These are phyloP conservation scores for Musca vetustissima DNA, from an alignment of 1,140 invertebrate genomes.

Conservation along the genomic window DNA sequence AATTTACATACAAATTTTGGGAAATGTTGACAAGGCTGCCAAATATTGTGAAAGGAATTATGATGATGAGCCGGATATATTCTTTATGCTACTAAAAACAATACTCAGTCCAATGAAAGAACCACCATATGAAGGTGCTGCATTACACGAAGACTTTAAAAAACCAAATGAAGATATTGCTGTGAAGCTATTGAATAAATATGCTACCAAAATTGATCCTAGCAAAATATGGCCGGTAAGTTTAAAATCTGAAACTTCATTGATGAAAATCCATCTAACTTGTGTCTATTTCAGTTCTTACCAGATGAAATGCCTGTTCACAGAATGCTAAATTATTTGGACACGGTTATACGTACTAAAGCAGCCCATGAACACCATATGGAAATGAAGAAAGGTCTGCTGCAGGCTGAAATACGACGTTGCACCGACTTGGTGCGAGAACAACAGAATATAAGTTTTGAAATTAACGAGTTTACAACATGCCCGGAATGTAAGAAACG, in stretches of 20 bases:
- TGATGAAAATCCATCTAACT: too few relatives aligned
- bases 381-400: constrained; percentile 78
- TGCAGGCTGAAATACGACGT: constrained; percentile 81
- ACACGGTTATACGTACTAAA: constrained; percentile 73
- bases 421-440: constrained; percentile 77
- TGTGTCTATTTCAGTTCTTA: constrained; percentile 61
- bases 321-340: constrained; percentile 75
- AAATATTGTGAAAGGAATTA: constrained; percentile 80
- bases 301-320: constrained; percentile 74
- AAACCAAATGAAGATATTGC: constrained; percentile 77
- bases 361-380: constrained; percentile 70
- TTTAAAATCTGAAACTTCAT: neutral
- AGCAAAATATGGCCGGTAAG: constrained; percentile 61
- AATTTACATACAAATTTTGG: constrained; percentile 84
- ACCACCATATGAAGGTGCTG: constrained; percentile 58
- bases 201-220: constrained; percentile 81
- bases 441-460: constrained; percentile 77
- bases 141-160: constrained; percentile 60
- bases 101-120: constrained; percentile 64
- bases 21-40: constrained; percentile 79
- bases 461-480: constrained; percentile 82
- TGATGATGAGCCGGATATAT: constrained; percentile 65
- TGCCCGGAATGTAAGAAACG: constrained; percentile 91
- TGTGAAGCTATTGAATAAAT: constrained; percentile 75
- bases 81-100: constrained; percentile 66